Base-by-base conservation (phyloP, 2,113 vertebrate species). In the Sphaerodactylus townsendi region DNA sequence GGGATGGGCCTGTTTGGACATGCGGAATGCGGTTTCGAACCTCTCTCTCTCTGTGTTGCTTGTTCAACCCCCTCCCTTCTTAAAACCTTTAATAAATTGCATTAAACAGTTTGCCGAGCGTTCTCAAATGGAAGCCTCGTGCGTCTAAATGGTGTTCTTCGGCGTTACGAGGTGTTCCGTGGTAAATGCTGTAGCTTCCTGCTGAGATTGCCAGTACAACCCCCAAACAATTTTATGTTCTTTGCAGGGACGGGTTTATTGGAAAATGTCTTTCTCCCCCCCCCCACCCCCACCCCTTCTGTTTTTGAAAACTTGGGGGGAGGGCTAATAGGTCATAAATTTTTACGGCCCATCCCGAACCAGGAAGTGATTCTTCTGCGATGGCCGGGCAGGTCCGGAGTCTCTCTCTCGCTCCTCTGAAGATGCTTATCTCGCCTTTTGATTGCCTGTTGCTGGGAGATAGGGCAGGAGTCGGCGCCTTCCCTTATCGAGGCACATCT, bases 371-470 rank as follows among this genome's bases (percentile, higher is more conserved):
- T 94, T 92, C 90, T 81, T 76, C 83, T 86, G 88, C 83, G 90
- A 13, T 94, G 93, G 73, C 91, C 94, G 93, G 90, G 77, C 59
- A 6, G 50, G 21, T 86, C 94, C 81, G 19, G 84, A 94, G 91
- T 86, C 92, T 83, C 91, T 90, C 93, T 92, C 93, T 83, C 94
- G n/a, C n/a, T 91, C 93, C 50, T 89, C 87, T 93, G 93, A 94
- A 94, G 96, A 97, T 97, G 92, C 92, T 97, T 98, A 97, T 98
- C 96, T 94, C 87, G 66, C 86, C 91, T 74, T 94, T 95, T 94
- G 94, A 95, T 95, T 95, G 94, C 95, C 94, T 92, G 90, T 95
- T 95, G 95, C 97, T 96, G 90, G 91, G 96, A 96, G 95, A 95
- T 96, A 84, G 62, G 83, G 89, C 92, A 90, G 80, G 41, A 10